phyloP scores from a whole-genome alignment of 2,113 vertebrate species.

The Neolamprologus sp. region DNA sequence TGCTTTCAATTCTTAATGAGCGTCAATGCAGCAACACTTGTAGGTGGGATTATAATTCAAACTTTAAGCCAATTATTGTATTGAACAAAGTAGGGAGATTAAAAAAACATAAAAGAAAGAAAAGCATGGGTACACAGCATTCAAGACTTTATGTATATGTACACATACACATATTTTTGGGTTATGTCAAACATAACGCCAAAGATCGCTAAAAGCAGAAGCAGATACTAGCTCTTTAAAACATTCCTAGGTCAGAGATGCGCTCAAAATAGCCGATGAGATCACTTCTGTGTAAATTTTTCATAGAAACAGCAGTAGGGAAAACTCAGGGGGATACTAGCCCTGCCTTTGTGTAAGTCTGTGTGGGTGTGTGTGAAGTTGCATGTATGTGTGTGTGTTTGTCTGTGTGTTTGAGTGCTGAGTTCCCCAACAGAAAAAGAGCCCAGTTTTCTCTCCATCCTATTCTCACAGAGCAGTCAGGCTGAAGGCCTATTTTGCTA shows the following conservation, averaged over 20 bases:
- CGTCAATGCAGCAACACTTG: not conserved
- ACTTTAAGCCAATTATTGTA: not conserved
- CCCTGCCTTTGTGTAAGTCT: conserved; percentile 34
- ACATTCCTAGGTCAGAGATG: conserved; percentile 65
- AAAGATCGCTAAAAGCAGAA: not conserved
- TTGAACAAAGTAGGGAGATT: not conserved
- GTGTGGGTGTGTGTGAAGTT: conserved; percentile 3
- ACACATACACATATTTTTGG: not conserved
- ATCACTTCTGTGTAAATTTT: conserved; percentile 77
- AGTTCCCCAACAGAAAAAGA: conserved; percentile 28
- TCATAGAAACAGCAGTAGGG: conserved; percentile 67
- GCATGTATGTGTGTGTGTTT: not conserved
- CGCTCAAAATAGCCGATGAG: conserved; percentile 73
- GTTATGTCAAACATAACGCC: not conserved
- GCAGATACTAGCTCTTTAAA: conserved; percentile 65
- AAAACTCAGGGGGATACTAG: conserved; percentile 63
- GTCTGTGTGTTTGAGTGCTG: not conserved
- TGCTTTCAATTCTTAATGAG: conserved; percentile 9
- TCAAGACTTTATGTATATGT: not conserved
- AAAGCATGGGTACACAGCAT: not conserved
- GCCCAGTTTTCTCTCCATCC: not conserved
- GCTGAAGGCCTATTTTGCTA: conserved; percentile 1
- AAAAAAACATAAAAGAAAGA: not conserved
- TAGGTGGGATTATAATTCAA: not conserved
- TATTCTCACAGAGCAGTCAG: not conserved